Base-by-base conservation (phyloP, 2,797 vertebrate species). In the Pitangus sulphuratus region DNA sequence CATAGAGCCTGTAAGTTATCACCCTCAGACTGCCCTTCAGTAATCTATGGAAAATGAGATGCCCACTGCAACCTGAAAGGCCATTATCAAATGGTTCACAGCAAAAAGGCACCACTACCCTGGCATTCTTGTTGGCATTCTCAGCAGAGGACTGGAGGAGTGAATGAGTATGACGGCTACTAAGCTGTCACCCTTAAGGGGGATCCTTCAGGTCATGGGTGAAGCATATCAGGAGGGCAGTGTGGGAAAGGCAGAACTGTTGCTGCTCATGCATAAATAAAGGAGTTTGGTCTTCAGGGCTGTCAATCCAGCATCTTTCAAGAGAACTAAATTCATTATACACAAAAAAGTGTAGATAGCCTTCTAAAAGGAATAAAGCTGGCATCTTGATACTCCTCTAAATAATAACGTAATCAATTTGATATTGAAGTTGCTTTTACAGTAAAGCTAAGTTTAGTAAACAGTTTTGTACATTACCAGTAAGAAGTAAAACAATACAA, bases 241-340 rank as follows among this genome's bases (percentile, higher is more conserved):
- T 92, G 97, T 96, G 93, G 94, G 96, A 97, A 96, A 96, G 56
- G 78, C 90, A 93, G 94, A 75, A 86, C 91, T 86, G 77, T 53
- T 96, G 87, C 77, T 96, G 93, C 89, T 97, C 93, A 96, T 93
- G 97, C 97, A 97, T 96, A 97, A 94, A 97, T 74, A 97, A 97
- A 93, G 79, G 83, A 89, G 75, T 96, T 94, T 33, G 26, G 91
- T 92, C 93, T 85, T 95, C 95, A 79, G 81, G 87, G 94, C 95
- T 97, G 96, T 97, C 96, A 97, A 91, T 97, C 94, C 66, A 89
- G 87, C 89, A 96, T 86, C 85, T 90, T 94, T 97, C 94, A 96
- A 91, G 90, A 95, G 89, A 93, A 87, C 48, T 79, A 97, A 90
- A 95, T 95, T 92, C 84, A 72, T 83, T 88, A 74, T 70, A 78